Evolutionary conservation across 2,797 vertebrate species (phyloP).

Genomic region (Hyperoplus immaculatus): DNA sequence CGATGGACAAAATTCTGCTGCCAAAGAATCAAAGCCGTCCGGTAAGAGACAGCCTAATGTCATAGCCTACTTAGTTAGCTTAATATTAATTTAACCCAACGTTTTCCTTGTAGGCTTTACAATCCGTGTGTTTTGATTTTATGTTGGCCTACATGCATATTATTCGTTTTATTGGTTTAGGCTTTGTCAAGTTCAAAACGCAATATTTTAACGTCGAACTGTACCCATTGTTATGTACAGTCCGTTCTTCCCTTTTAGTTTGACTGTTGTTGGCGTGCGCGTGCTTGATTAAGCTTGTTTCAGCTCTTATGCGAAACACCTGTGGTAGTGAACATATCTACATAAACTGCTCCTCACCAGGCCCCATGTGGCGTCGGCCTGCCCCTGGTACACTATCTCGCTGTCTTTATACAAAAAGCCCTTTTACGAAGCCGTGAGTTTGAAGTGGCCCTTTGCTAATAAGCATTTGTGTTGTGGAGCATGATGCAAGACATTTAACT

Average conservation of each 20-base stretch:
- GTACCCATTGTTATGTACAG: not conserved
- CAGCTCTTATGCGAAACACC: constrained; percentile 45
- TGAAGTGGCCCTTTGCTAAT: no score
- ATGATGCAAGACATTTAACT: not conserved
- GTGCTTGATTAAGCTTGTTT: constrained; percentile 15
- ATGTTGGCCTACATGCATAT: not conserved
- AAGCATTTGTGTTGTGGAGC: not conserved
- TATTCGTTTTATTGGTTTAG: not conserved
- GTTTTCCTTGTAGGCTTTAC: not conserved
- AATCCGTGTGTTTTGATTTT: not conserved
- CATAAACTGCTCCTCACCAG: not conserved
- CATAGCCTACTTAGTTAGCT: not conserved
- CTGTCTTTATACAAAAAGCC: not conserved
- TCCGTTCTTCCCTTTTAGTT: not conserved
- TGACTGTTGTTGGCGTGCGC: not conserved
- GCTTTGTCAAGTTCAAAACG: constrained; percentile 1
- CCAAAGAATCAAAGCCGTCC: constrained; percentile 85
- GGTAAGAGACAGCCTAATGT: constrained; percentile 77
- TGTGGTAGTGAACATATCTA: constrained; percentile 43
- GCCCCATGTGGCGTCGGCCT: constrained; percentile 5
- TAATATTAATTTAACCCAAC: fast-evolving
- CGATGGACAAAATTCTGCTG: constrained; percentile 83
- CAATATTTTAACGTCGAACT: not conserved
- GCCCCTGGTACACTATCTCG: not conserved
- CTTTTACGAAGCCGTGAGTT: not conserved